These are phyloP conservation scores for Cyclina sinensis DNA, from an alignment of 1,140 invertebrate species.

Conservation along the genomic window DNA sequence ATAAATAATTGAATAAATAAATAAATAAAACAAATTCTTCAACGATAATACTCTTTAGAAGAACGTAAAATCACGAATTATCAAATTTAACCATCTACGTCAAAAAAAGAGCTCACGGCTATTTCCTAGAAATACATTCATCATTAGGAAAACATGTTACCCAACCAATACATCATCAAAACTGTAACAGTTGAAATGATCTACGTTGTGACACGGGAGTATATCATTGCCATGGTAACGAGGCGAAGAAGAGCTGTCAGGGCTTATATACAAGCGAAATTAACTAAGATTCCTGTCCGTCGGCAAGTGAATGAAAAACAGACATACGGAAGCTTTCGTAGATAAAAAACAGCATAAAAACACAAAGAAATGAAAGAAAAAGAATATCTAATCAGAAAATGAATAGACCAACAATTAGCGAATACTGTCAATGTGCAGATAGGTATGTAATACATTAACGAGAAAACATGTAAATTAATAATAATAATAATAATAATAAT, in stretches of 20 bases:
- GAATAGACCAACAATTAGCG: no score
- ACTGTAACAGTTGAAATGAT: constrained; percentile 31
- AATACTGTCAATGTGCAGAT: no score
- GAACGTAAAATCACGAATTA: not conserved
- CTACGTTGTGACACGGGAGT: constrained; percentile 58
- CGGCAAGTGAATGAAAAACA: constrained; percentile 33
- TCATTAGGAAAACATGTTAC: constrained; percentile 26
- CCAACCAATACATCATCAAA: constrained; percentile 41
- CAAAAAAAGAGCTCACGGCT: not conserved
- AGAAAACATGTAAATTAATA: no score
- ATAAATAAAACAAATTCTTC: no score
- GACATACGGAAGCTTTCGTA: not conserved
- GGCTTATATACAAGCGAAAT: constrained; percentile 31
- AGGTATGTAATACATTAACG: no score
- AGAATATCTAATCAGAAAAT: no score
- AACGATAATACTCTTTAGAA: no score
- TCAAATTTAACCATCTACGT: not conserved
- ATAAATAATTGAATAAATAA: no score
- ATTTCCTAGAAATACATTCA: constrained; percentile 4
- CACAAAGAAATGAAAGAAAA: no score
- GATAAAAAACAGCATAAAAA: not conserved
- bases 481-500: no score
- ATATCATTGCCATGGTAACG: constrained; percentile 44
- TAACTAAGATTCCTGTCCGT: constrained; percentile 1
- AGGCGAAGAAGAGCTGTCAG: constrained; percentile 37